Base-by-base conservation (phyloP, 1,140 invertebrate species). In the Neodiprion fabricii region DNA sequence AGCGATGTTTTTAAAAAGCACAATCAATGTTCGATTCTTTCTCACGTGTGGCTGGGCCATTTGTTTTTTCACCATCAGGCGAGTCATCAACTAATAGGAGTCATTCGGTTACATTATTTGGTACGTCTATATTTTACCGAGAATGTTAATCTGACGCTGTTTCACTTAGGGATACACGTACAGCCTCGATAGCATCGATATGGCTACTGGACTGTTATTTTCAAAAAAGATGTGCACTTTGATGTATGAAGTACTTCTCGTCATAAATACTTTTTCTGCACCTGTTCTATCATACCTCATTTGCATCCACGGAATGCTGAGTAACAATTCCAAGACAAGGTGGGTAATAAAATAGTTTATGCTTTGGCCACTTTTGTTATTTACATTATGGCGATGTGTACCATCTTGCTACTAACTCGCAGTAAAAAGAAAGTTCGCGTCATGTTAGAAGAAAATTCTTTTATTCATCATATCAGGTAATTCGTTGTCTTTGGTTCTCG, bases 151-250 rank as follows among this genome's bases (percentile, higher is more conserved):
- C 48, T 67, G 70, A 14, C 17, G 49, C 28, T 68, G 48, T 48
- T 68, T n/a, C 66, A 68, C 12, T 73, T 73, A 89, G 92, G 94
- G 96, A 84, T 89, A 96, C 92, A 94, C 94, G 0, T 97, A 98
- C 87, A 96, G 93, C 84, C 88, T 98, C 74, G 92, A 95, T 9
- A 95, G 93, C 8, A 92, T 98, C 75, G 96, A 97, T 88, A 89
- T 98, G 17, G 92, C 92, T 12, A 90, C 94, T 65, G 96, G 95
- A 4, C 97, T 96, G 85, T 91, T 94, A 74, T 96, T 96, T 0
- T 89, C 96, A 72, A 87, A 87, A n/a, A 88, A 89, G 73, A 97
- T 96, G 87, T 89, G 92, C 79, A 86, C 91, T 1, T 49, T 90
- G 23, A 76, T 94, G 0, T 90, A 95, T 9, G 93, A 90, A n/a